Base-by-base conservation (phyloP, 2,888 invertebrate genomes). In the Oscheius sp. region DNA sequence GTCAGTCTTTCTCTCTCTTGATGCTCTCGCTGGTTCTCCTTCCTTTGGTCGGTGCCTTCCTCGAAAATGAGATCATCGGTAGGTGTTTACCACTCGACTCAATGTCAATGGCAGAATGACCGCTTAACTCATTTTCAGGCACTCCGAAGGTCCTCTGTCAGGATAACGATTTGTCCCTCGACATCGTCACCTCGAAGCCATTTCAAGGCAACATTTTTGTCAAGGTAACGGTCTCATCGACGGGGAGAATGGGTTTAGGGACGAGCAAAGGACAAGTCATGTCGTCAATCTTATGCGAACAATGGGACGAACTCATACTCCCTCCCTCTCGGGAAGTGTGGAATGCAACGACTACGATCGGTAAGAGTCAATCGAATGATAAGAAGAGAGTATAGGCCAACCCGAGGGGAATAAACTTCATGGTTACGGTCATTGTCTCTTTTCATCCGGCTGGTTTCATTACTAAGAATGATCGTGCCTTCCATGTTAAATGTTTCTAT, bases 371-470 rank as follows among this genome's bases (percentile, higher is more conserved):
- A n/a, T n/a, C n/a, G 24, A 47, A 47, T 14, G 26, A 3, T 47
- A 24, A 14, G n/a, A n/a, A n/a, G n/a, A n/a, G n/a, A n/a, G 14
- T 75, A 50, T 68, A 84, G 84, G 83, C 83, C 5, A 82, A 80
- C 61, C 86, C 86, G 1, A 76, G 84, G 22, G 86, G 86, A 24
- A 75, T 86, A 64, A 83, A 81, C 68, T 85, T 85, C 68, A 80
- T 80, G 67, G 77, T 86, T 20, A 86, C 84, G 2, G 80, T 85
- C 14, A 81, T 85, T 51, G 84, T 86, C 30, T 81, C 81, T 32
- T 86, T 85, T 72, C 85, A 85, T 69, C 83, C 84, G 0, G 80
- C 78, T 20, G 83, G 84, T 3, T 85, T 85, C 74, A 85, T 85
- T 61, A 85, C 85, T 3, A 83, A 84, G 50, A 80, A 83, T 49